These are phyloP conservation scores for Polypedilum pembai DNA, from an alignment of 1,140 invertebrate genomes.

Conservation along the genomic window DNA sequence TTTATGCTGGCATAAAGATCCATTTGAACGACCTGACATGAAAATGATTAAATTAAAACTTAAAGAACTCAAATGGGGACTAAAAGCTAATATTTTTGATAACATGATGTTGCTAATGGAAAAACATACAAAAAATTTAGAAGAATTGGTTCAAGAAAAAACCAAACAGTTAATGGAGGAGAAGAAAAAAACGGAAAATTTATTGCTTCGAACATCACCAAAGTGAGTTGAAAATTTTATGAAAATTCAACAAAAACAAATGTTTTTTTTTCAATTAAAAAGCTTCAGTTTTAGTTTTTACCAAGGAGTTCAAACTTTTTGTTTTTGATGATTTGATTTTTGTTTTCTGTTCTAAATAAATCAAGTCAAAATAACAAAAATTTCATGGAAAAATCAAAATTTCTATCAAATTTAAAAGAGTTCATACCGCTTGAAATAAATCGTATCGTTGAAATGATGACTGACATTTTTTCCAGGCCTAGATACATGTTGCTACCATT, in stretches of 20 bases:
- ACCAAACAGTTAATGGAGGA: slow-evolving; percentile 73
- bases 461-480: too few species aligned
- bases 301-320: background rate
- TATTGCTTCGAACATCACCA: slow-evolving; percentile 74
- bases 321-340: too few species aligned
- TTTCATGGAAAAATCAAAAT: too few species aligned
- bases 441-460: too few species aligned
- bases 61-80: slow-evolving; percentile 67
- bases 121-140: slow-evolving; percentile 77
- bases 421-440: too few species aligned
- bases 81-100: slow-evolving; percentile 78
- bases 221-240: slow-evolving; percentile 48
- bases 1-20: slow-evolving; percentile 69
- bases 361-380: too few species aligned
- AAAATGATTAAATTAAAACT: slow-evolving; percentile 59
- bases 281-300: background rate
- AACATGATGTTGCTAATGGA: slow-evolving; percentile 83
- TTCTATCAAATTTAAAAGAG: too few species aligned
- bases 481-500: too few species aligned
- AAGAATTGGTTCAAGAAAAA: slow-evolving; percentile 69
- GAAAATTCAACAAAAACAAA: too few species aligned
- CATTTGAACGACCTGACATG: slow-evolving; percentile 61
- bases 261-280: slow-evolving; percentile 34
- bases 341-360: background rate
- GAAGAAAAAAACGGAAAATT: slow-evolving; percentile 74